These are phyloP conservation scores for Hemaris fuciformis DNA, from an alignment of 2,888 invertebrate genomes.

Conservation along the genomic window DNA sequence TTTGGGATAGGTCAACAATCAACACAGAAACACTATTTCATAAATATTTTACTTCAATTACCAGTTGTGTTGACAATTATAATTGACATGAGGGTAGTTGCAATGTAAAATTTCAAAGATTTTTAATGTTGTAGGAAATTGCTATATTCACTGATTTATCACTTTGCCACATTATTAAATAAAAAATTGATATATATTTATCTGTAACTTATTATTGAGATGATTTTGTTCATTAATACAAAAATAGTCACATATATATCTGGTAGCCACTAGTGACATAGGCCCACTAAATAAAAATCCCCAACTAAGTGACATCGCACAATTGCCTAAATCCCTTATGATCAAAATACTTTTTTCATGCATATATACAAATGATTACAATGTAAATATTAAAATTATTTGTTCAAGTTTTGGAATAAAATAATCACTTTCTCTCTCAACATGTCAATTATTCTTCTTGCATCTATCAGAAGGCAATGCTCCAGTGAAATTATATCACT, in stretches of 20 bases:
- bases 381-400: slow-evolving; percentile 46
- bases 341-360: slow-evolving; percentile 32
- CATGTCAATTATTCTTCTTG: slow-evolving; percentile 48
- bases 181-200: not conserved
- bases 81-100: not conserved
- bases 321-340: slow-evolving; percentile 34
- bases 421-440: slow-evolving; percentile 58
- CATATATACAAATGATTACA: slow-evolving; percentile 45
- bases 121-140: not conserved
- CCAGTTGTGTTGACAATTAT: not conserved
- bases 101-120: not conserved
- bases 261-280: slow-evolving; percentile 31
- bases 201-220: not conserved
- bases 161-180: not conserved
- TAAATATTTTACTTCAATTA: not conserved
- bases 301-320: slow-evolving; percentile 37
- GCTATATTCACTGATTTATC: not conserved
- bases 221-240: slow-evolving; percentile 12
- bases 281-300: slow-evolving; percentile 26
- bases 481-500: slow-evolving; percentile 47
- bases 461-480: slow-evolving; percentile 56
- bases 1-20: no score
- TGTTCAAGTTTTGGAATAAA: slow-evolving; percentile 73
- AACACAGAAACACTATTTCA: no score
- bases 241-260: slow-evolving; percentile 23